Percentiles rank a stretch among this genome's conserved stretches.
phyloP scores from a whole-genome alignment of 2,113 vertebrate genomes.

The Tautogolabrus adspersus region DNA sequence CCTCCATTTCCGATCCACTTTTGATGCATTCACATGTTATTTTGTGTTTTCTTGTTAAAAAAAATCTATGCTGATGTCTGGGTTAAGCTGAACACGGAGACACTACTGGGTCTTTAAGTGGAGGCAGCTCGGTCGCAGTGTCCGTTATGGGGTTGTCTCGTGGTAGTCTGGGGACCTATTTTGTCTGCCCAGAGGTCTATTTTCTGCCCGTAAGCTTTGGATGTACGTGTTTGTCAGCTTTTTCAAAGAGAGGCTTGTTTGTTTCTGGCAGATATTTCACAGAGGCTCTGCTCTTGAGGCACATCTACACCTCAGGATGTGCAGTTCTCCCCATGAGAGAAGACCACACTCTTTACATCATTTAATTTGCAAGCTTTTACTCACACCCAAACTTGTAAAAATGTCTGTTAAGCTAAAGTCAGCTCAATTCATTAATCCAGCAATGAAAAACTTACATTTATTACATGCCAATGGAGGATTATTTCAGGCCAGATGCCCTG shows the following conservation, averaged over 20 bases:
- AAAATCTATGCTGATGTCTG: conserved; percentile 12
- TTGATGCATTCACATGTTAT: not conserved
- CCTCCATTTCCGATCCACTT: not conserved
- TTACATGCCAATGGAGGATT: conserved; percentile 44
- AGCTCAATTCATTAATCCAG: conserved; percentile 18
- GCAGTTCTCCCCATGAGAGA: conserved; percentile 2
- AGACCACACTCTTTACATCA: conserved; percentile 40
- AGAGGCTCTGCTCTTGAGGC: conserved; percentile 31
- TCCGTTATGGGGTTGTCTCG: conserved; percentile 61
- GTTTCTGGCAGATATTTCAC: conserved; percentile 48
- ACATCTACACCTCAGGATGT: conserved; percentile 5
- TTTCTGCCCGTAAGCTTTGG: conserved; percentile 54
- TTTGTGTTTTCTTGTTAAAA: not conserved
- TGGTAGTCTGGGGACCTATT: conserved; percentile 58
- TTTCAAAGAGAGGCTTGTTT: conserved; percentile 59
- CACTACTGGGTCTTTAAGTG: conserved; percentile 20
- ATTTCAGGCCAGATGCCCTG: conserved; percentile 48
- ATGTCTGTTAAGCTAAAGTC: conserved; percentile 17
- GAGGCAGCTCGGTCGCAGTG: conserved; percentile 34
- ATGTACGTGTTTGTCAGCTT: conserved; percentile 31
- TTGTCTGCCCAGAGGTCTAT: conserved; percentile 66
- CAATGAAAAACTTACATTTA: conserved; percentile 33
- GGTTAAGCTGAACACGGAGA: conserved; percentile 41
- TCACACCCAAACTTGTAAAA: conserved; percentile 41
- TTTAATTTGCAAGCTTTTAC: conserved; percentile 18